Evolutionary conservation across 1,140 invertebrate genomes (phyloP).

Genomic region (Oreohelix idahoensis): DNA sequence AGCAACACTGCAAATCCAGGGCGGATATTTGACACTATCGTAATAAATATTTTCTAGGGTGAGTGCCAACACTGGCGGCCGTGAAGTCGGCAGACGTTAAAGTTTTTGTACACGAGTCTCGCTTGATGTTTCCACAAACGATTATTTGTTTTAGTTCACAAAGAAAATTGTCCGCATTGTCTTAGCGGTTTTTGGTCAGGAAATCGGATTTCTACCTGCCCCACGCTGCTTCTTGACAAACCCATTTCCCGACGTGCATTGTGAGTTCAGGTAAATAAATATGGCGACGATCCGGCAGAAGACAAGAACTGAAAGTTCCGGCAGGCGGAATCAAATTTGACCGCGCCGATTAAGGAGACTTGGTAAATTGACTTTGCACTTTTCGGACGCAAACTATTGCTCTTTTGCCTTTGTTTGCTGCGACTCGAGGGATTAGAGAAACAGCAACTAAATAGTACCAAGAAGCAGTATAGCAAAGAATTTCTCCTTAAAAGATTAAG

Average conservation of each 20-base stretch:
- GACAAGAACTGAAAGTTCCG: conserved; percentile 36
- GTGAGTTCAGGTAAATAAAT: conserved; percentile 2
- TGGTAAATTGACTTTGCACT: conserved; percentile 32
- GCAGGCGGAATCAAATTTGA: conserved; percentile 28
- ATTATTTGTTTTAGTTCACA: conserved; percentile 15
- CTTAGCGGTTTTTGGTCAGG: conserved; percentile 27
- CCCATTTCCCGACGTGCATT: not conserved
- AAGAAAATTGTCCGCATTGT: conserved; percentile 29
- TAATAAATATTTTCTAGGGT: not conserved
- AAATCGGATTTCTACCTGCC: conserved; percentile 44
- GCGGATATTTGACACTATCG: conserved; percentile 28
- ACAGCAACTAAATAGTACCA: conserved; percentile 21
- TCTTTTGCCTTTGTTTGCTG: conserved; percentile 10
- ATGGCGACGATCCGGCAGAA: not conserved
- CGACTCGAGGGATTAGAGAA: conserved; percentile 1
- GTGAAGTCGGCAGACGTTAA: conserved; percentile 3
- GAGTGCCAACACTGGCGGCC: conserved; percentile 8
- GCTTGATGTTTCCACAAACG: conserved; percentile 45
- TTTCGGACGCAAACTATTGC: not conserved
- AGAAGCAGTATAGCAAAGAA: not conserved
- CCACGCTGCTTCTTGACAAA: not conserved
- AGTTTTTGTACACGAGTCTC: not conserved
- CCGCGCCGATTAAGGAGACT: conserved; percentile 15
- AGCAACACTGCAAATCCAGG: not conserved
- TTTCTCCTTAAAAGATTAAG: too few relatives aligned